phyloP scores from a whole-genome alignment of 2,113 vertebrate species.

The Spea multiplicata region DNA sequence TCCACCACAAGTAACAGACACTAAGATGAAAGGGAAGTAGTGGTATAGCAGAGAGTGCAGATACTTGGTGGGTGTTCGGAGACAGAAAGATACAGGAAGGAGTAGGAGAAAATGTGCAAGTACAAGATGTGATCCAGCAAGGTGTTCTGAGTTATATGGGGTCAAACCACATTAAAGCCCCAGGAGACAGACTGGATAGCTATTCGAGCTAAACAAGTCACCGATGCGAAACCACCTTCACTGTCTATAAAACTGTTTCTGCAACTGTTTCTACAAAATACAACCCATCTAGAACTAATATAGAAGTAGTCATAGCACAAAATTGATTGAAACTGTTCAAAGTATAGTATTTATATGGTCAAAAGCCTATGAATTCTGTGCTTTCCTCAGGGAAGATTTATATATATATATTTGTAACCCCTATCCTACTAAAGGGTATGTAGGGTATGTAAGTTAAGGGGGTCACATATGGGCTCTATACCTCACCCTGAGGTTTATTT shows the following conservation, averaged over 20 bases:
- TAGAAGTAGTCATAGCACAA: no score
- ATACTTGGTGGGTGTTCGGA: conserved; percentile 24
- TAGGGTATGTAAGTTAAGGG: no score
- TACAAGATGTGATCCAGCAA: conserved; percentile 5
- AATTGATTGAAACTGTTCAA: no score
- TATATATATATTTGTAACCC: no score
- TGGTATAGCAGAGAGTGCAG: not conserved
- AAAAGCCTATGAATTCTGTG: no score
- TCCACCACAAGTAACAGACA: conserved; percentile 24
- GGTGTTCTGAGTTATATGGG: not conserved
- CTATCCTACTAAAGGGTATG: no score
- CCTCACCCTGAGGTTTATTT: no score
- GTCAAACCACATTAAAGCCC: conserved; percentile 32
- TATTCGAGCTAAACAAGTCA: not conserved
- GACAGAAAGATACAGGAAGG: conserved; percentile 33
- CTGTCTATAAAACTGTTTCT: not conserved
- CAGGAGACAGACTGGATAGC: not conserved
- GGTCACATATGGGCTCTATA: no score
- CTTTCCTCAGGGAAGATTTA: no score
- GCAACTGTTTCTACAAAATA: not conserved
- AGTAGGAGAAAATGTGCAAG: conserved; percentile 35
- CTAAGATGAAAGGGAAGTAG: conserved; percentile 20
- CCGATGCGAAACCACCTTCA: not conserved
- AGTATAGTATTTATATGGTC: no score
- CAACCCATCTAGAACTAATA: not conserved